Evolutionary conservation across 2,888 invertebrate genomes (phyloP), one percentile per base, ranked within the genome.

Genomic region (Sesamia inferens): DNA sequence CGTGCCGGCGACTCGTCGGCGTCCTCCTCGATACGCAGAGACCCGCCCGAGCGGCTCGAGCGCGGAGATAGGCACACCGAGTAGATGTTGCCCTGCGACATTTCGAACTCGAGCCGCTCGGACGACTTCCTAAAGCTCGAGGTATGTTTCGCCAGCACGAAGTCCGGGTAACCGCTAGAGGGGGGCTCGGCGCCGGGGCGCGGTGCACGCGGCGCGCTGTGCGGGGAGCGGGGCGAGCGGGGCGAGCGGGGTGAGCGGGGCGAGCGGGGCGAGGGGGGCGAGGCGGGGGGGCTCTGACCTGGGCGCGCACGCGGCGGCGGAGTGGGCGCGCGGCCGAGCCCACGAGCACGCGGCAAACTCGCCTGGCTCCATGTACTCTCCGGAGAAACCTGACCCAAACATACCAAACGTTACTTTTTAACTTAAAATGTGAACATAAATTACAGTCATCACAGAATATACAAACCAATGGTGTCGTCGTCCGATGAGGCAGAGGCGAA

Each of bases 401-500:
- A 19, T 5, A 6, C 1, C 5, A 14, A 55, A 11, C 4, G 6
- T 67, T 42, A 70, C 19, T 39, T n/a, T 22, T 55, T 24, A 10
- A n/a, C 4, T 47, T 48, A 5, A 44, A 42, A 0, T 8, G n/a
- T 11, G 13, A 51, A 31, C 19, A 48, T 2, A n/a, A 55, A 59
- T 51, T 10, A 58, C 11, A 3, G 13, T 39, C 31, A 63, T 67
- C 24, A 16, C n/a, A 31, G 5, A 13, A 48, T 63, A 8, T 51
- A 88, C 94, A 90, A 66, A 96, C 96, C 96, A 92, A 96, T 92
- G 94, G 96, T 95, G 94, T 96, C 96, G 91, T 96, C 96, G 92
- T 96, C 96, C 92, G 96, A 96, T 93, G 96, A 96, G 94, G 96
- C 96, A 94, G 96, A 96, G 95, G 96, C 94, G 95, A 96, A 95